Evolutionary conservation across 2,113 vertebrate genomes (phyloP).

Genomic region (Oreochromis niloticus): DNA sequence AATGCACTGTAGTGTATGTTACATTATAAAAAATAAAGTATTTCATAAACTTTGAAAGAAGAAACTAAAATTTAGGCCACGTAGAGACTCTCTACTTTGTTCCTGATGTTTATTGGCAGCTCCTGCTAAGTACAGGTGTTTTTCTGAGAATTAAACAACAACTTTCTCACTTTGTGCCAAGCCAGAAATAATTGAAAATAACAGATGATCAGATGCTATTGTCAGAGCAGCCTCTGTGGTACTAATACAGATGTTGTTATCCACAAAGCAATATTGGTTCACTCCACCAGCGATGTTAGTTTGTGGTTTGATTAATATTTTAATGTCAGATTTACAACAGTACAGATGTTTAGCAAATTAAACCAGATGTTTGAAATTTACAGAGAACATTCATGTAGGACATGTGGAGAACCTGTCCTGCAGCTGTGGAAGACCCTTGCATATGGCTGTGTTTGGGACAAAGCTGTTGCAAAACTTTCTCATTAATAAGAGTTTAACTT

Average conservation of each 20-base stretch:
- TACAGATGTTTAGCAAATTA: slow-evolving; percentile 62
- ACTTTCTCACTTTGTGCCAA: slow-evolving; percentile 43
- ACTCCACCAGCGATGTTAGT: slow-evolving; percentile 40
- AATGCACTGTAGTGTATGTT: neutral
- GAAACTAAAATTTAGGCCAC: slow-evolving; percentile 6
- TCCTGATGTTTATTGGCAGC: slow-evolving; percentile 46
- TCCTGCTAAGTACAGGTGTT: slow-evolving; percentile 55
- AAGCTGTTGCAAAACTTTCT: slow-evolving; percentile 49
- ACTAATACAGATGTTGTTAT: slow-evolving; percentile 63
- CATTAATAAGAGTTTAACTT: slow-evolving; percentile 1
- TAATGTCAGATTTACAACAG: slow-evolving; percentile 22
- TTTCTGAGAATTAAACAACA: slow-evolving; percentile 29
- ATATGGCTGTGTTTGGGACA: slow-evolving; percentile 44
- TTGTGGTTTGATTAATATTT: slow-evolving; percentile 68
- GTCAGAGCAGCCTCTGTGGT: slow-evolving; percentile 5
- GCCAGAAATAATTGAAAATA: slow-evolving; percentile 43
- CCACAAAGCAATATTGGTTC: slow-evolving; percentile 42
- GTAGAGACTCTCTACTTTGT: neutral
- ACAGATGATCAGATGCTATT: slow-evolving; percentile 49
- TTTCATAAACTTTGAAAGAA: neutral
- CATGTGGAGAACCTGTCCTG: slow-evolving; percentile 8
- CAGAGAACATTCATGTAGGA: slow-evolving; percentile 32
- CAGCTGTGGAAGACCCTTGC: slow-evolving; percentile 31
- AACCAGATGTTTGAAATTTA: slow-evolving; percentile 58
- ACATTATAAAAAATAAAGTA: neutral